Evolutionary conservation across 2,888 invertebrate species (phyloP).

Genomic region (Polyploca ridens): DNA sequence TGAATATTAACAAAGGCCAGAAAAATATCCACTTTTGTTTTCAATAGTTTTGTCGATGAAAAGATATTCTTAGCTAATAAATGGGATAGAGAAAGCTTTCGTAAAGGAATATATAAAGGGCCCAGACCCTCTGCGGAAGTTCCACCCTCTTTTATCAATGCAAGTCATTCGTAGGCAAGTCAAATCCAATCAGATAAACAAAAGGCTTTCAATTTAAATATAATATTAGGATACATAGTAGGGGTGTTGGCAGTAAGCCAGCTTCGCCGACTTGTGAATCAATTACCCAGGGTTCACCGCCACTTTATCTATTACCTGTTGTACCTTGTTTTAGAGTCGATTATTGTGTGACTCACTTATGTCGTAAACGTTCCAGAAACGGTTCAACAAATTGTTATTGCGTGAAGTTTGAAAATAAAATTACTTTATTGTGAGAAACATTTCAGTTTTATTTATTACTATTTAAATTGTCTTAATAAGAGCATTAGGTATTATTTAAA

Average conservation of each 20-base stretch:
- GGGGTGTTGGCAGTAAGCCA: constrained; percentile 12
- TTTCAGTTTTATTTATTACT: background rate
- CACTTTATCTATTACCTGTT: constrained; percentile 42
- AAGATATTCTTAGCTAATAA: too few species aligned
- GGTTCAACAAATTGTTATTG: background rate
- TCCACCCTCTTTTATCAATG: background rate
- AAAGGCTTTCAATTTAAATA: background rate
- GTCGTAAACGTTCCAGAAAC: background rate
- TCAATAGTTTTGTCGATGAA: too few species aligned
- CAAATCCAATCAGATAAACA: background rate
- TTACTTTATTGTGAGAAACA: background rate
- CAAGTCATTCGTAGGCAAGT: background rate
- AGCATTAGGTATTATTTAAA: background rate
- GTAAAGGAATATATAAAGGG: too few species aligned
- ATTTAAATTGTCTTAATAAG: too few species aligned
- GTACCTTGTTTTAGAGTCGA: constrained; percentile 24
- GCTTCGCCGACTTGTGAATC: constrained; percentile 12
- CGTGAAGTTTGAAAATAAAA: background rate
- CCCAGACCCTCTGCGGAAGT: background rate
- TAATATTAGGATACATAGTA: constrained; percentile 2
- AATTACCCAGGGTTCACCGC: constrained; percentile 14
- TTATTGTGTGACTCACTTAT: background rate
- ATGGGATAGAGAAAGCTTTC: too few species aligned
- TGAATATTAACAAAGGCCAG: too few species aligned
- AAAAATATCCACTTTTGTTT: too few species aligned